A percentile compares a stretch with the other conserved stretches of the same genome.
Evolutionary conservation across 1,140 invertebrate genomes (phyloP).

Genomic region (Drosophila azteca): DNA sequence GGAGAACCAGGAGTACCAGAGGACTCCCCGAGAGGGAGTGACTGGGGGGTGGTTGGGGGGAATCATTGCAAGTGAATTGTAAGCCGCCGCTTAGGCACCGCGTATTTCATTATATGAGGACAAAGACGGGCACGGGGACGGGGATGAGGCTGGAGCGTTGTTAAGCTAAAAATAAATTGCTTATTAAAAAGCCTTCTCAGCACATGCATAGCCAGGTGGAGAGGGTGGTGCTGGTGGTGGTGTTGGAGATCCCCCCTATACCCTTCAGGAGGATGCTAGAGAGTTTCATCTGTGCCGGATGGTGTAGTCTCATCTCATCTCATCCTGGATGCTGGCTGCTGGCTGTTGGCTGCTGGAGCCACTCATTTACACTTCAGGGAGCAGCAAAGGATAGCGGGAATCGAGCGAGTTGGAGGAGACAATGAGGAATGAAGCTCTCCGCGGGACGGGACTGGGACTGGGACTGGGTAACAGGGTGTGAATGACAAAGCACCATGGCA

Average conservation of each 20-base stretch:
- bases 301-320: too few species aligned
- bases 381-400: conserved; percentile 54
- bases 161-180: conserved; percentile 81
- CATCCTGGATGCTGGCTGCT: too few species aligned
- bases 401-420: conserved; percentile 55
- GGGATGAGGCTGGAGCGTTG: conserved; percentile 53
- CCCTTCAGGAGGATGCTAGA: not conserved
- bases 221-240: not conserved
- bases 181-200: conserved; percentile 73
- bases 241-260: not conserved
- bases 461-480: conserved; percentile 21
- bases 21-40: conserved; percentile 3
- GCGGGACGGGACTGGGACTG: not conserved
- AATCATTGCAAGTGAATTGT: conserved; percentile 61
- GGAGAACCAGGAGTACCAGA: too few species aligned
- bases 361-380: conserved; percentile 78
- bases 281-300: not conserved
- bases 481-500: conserved; percentile 65
- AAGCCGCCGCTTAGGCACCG: conserved; percentile 54
- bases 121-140: not conserved
- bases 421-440: conserved; percentile 41
- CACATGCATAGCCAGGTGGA: conserved; percentile 31
- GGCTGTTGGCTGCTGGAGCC: conserved; percentile 36
- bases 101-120: conserved; percentile 72
- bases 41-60: conserved; percentile 1